A percentile compares a stretch with the other conserved stretches of the same genome.
Evolutionary conservation across 2,888 invertebrate genomes (phyloP).

Genomic region (Lomographa bimaculata): DNA sequence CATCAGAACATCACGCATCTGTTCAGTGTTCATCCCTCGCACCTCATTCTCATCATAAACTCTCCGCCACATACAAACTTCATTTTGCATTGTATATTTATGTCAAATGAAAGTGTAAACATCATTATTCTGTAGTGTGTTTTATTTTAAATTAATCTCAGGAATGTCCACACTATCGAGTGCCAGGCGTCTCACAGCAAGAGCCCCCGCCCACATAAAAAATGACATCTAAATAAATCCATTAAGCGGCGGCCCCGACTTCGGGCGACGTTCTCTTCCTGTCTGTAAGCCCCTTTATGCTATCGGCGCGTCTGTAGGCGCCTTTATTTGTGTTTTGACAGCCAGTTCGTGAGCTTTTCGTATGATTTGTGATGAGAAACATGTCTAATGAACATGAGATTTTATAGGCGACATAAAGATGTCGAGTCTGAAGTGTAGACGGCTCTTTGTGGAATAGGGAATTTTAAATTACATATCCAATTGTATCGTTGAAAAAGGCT

Average conservation of each 20-base stretch:
- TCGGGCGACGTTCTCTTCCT: slow-evolving; percentile 64
- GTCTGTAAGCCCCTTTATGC: slow-evolving; percentile 73
- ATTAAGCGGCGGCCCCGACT: slow-evolving; percentile 61
- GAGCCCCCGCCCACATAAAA: slow-evolving; percentile 83
- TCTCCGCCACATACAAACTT: no score
- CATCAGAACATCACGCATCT: no score
- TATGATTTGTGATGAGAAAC: slow-evolving; percentile 76
- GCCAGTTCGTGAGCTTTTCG: slow-evolving; percentile 42
- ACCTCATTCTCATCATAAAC: no score
- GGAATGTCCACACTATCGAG: slow-evolving; percentile 56
- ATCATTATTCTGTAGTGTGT: no score
- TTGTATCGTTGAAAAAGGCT: no score
- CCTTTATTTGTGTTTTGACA: slow-evolving; percentile 79
- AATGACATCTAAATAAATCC: slow-evolving; percentile 84
- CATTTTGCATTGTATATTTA: no score
- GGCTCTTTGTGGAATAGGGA: slow-evolving; percentile 6
- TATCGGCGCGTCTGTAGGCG: slow-evolving; percentile 64
- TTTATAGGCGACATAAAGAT: slow-evolving; percentile 22
- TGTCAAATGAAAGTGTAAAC: no score
- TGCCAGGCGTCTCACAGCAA: slow-evolving; percentile 63
- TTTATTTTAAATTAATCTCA: slow-evolving; percentile 9
- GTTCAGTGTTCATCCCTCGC: no score
- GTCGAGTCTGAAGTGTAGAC: slow-evolving; percentile 6
- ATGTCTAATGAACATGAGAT: slow-evolving; percentile 57
- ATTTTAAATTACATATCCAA: no score